A percentile compares a stretch with the other conserved stretches of the same genome.
phyloP scores from a whole-genome alignment of 2,113 vertebrate species.

The Scophthalmus maximus region DNA sequence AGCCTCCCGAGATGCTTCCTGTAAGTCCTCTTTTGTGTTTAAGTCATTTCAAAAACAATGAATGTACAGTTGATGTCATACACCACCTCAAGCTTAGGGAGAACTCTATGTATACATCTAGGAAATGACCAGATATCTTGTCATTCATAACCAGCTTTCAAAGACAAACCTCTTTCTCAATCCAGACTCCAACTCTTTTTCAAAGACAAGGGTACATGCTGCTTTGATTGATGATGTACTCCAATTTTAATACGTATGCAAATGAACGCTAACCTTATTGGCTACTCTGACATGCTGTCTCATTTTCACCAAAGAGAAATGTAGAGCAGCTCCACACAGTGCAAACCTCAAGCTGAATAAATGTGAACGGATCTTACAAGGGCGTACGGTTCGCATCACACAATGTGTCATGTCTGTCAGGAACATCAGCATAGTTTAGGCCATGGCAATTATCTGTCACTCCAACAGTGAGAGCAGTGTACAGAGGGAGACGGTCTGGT shows the following conservation, averaged over 20 bases:
- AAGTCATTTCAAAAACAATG: background rate
- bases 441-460: background rate
- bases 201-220: constrained; percentile 17
- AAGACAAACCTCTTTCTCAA: background rate
- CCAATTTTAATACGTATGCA: constrained; percentile 16
- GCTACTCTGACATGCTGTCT: constrained; percentile 30
- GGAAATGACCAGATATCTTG: background rate
- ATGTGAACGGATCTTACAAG: background rate
- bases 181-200: background rate
- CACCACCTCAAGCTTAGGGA: background rate
- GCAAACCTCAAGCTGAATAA: background rate
- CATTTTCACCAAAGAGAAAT: constrained; percentile 42
- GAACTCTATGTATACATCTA: background rate
- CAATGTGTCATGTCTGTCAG: constrained; percentile 3
- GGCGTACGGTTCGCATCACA: constrained; percentile 10
- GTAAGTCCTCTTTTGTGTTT: constrained; percentile 11
- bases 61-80: constrained; percentile 1
- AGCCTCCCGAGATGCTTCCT: constrained; percentile 8
- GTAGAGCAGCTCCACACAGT: constrained; percentile 1
- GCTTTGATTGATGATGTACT: constrained; percentile 18
- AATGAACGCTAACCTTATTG: constrained; percentile 10
- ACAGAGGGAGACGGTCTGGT: background rate
- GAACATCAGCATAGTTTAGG: background rate
- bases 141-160: constrained; percentile 2
- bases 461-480: background rate